phyloP scores from a whole-genome alignment of 2,113 vertebrate genomes.

The Diphyllodes magnificus region DNA sequence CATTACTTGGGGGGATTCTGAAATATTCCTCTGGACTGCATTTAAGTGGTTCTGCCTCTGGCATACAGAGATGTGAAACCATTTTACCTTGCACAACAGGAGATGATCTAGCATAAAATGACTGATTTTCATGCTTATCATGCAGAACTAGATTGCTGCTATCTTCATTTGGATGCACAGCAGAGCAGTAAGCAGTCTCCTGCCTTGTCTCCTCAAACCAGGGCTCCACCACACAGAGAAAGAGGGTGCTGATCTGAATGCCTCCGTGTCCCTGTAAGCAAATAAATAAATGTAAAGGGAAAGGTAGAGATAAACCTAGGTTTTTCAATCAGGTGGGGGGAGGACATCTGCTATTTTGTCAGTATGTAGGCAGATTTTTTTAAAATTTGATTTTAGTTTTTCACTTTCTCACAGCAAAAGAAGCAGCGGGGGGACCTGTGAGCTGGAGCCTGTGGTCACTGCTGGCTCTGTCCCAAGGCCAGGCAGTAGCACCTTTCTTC shows the following conservation, averaged over 20 bases:
- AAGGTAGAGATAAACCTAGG: neutral
- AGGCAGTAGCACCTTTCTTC: neutral
- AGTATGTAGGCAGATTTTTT: neutral
- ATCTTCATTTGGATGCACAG: neutral
- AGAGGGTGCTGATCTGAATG: neutral
- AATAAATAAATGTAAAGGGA: neutral
- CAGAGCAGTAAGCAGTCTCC: neutral
- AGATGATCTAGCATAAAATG: constrained; percentile 27
- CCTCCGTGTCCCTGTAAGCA: neutral
- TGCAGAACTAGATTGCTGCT: constrained; percentile 1
- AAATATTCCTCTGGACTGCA: neutral
- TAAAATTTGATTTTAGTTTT: neutral
- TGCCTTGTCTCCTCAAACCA: neutral
- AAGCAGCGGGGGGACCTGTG: neutral
- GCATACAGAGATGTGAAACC: neutral
- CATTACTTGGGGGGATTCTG: neutral
- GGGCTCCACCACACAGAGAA: neutral
- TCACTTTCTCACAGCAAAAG: neutral
- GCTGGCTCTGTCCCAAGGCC: too few relatives aligned
- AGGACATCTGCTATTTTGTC: neutral
- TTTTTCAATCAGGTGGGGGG: neutral
- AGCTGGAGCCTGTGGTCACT: neutral
- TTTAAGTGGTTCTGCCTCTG: neutral
- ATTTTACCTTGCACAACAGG: constrained; percentile 24
- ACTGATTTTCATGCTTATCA: constrained; percentile 22